Base-by-base conservation (phyloP, 2,888 invertebrate species). In the Heteropelma amictum region DNA sequence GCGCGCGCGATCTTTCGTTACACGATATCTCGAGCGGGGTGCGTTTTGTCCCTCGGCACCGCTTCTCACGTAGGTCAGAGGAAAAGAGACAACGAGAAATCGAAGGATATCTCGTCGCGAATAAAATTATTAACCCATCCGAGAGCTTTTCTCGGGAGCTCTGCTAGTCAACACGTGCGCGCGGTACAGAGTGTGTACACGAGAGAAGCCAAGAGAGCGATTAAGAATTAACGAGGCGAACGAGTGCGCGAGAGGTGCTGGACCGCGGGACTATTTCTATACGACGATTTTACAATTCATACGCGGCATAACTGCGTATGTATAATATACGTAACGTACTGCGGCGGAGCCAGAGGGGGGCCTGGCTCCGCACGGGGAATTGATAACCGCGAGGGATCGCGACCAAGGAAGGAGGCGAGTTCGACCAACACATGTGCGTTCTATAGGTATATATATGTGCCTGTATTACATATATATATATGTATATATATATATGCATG, bases 211-310 rank as follows among this genome's bases (percentile, higher is more conserved):
- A 58, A 38, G 67, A 72, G 63, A 75, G 51, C 71, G 63, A 76
- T 76, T 76, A 72, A 72, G 71, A 67, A 68, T 76, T 76, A 76
- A 76, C 76, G 76, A 76, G 76, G 72, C 54, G 76, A 72, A 64
- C 71, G 76, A 76, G 68, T 72, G 70, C 71, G 67, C 63, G 58
- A 63, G 72, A 72, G 72, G 72, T 58, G 76, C 51, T 51, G 63
- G 68, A 76, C 67, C 51, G 49, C 67, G 68, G 58, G 67, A 65
- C 26, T 42, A 56, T 42, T 49, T 40, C 38, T 58, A 38, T 19
- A 64, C 21, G 60, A 35, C 58, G 53, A 51, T 28, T 49, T 61
- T 67, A 26, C 45, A 67, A 40, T 56, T 47, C 23, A 47, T 63
- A 68, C 33, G 28, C 23, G 14, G 38, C 19, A 26, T 42, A 60